These are phyloP conservation scores for Gorsachius goisagi DNA, from an alignment of 2,113 vertebrate species.

Conservation along the genomic window DNA sequence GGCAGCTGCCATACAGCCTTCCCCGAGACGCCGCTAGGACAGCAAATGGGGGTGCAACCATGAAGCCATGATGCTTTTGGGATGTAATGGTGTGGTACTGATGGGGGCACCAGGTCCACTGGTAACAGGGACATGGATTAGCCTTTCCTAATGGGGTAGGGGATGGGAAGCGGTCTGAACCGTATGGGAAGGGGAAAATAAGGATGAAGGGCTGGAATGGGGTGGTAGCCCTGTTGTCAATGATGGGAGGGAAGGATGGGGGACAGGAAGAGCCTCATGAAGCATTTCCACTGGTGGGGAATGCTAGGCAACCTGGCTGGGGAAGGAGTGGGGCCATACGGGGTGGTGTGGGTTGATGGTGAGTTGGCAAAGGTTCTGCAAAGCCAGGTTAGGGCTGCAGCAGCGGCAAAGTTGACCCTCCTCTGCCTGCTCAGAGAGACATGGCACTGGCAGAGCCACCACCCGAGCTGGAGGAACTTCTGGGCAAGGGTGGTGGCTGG, in stretches of 20 bases:
- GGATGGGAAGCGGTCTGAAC: neutral
- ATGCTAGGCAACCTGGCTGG: accelerated
- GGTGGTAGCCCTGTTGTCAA: neutral
- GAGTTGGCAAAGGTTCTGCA: neutral
- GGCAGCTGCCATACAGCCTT: neutral
- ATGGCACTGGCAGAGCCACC: accelerated
- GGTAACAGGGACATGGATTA: neutral
- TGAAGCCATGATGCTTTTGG: neutral
- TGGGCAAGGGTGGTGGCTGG: neutral
- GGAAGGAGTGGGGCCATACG: neutral
- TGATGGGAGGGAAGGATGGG: neutral
- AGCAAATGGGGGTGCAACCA: neutral
- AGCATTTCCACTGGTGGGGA: neutral
- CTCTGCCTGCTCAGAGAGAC: neutral
- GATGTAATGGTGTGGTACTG: neutral
- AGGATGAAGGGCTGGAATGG: neutral
- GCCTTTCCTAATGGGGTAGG: neutral
- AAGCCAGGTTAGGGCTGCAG: neutral
- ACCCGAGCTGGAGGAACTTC: neutral
- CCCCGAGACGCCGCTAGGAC: neutral
- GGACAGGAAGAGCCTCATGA: neutral
- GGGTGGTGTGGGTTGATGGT: neutral
- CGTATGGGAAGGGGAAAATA: neutral
- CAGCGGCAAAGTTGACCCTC: neutral
- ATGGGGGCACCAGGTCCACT: neutral